phyloP scores from a whole-genome alignment of 1,140 invertebrate species.

The Harpegnathos saltator region DNA sequence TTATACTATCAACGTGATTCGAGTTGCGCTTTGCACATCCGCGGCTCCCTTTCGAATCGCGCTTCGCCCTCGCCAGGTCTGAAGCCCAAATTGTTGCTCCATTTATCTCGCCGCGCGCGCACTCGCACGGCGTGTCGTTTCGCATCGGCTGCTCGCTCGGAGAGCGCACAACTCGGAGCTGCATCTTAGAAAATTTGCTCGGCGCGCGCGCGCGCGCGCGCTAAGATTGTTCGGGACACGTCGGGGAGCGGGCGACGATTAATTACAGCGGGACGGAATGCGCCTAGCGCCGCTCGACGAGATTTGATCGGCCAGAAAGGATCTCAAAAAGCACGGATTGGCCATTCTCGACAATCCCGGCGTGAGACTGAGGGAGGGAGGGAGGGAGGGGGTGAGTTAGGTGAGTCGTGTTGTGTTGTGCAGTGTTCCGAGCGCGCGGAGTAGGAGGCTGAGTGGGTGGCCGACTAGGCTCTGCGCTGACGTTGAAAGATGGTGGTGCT shows the following conservation, averaged over 20 bases:
- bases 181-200: neutral
- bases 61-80: neutral
- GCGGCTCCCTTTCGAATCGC: neutral
- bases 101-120: no score
- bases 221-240: no score
- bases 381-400: conserved; percentile 13
- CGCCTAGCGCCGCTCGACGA: conserved; percentile 74
- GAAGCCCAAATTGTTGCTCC: neutral
- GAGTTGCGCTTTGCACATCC: neutral
- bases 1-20: conserved; percentile 19
- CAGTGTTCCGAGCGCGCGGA: conserved; percentile 38
- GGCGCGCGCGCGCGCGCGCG: neutral
- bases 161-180: neutral
- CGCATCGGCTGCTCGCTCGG: neutral
- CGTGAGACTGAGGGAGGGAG: neutral
- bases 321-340: conserved; percentile 77
- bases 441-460: conserved; percentile 54
- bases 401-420: conserved; percentile 55
- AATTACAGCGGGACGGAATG: conserved; percentile 75
- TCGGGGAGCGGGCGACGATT: conserved; percentile 64
- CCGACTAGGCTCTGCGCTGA: conserved; percentile 76
- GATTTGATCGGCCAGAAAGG: conserved; percentile 61
- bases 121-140: neutral
- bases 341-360: conserved; percentile 68
- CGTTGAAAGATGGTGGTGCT: conserved; percentile 78